A percentile compares a stretch with the other conserved stretches of the same genome.
Evolutionary conservation across 2,888 invertebrate species (phyloP).

Genomic region (Pseudanteris insignis): DNA sequence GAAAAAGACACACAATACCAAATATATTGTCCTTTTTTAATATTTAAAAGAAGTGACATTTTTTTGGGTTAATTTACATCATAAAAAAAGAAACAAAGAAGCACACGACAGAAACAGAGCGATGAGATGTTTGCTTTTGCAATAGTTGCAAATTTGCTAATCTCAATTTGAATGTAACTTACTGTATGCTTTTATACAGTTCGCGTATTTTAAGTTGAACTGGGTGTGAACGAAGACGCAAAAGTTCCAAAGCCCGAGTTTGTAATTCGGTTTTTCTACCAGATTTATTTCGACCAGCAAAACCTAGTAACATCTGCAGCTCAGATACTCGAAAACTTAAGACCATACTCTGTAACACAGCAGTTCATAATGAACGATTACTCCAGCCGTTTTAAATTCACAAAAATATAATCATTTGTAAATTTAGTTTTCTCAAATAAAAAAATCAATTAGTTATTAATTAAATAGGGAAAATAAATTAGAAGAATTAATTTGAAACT

Average conservation of each 20-base stretch:
- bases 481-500: too few relatives aligned
- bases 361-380: conserved; percentile 39
- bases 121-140: conserved; percentile 32
- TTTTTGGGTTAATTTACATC: background rate
- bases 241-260: conserved; percentile 76
- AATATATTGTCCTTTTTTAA: background rate
- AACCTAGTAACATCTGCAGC: conserved; percentile 83
- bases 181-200: conserved; percentile 75
- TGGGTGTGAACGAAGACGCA: conserved; percentile 73
- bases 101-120: conserved; percentile 13
- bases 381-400: conserved; percentile 2
- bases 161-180: conserved; percentile 58
- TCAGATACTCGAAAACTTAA: conserved; percentile 84
- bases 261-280: conserved; percentile 84
- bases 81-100: conserved; percentile 4
- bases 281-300: conserved; percentile 80
- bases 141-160: conserved; percentile 23
- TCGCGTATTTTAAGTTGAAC: conserved; percentile 75
- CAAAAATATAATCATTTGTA: too few relatives aligned
- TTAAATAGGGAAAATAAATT: too few relatives aligned
- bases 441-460: too few relatives aligned
- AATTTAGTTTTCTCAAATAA: too few relatives aligned
- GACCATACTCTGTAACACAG: conserved; percentile 66
- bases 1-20: too few relatives aligned
- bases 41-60: background rate